phyloP scores from a whole-genome alignment of 2,113 vertebrate genomes.

The Heterotis niloticus region DNA sequence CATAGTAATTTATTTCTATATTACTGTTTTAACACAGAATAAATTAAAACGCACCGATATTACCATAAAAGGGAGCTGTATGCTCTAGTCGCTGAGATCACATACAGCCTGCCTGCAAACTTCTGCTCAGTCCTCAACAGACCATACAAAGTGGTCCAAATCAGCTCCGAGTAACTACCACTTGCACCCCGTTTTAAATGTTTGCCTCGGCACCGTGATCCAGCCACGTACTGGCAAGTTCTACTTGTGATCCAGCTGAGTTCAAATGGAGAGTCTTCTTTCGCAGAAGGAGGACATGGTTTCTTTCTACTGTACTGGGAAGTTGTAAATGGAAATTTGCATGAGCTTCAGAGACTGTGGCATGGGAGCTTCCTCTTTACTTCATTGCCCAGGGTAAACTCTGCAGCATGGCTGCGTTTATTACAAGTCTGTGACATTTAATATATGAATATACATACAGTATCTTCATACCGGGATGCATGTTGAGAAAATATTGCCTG shows the following conservation, averaged over 20 bases:
- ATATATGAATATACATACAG: background rate
- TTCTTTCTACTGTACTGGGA: no score
- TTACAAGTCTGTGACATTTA: background rate
- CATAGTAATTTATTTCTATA: slow-evolving; percentile 60
- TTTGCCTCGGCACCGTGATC: background rate
- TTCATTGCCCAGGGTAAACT: background rate
- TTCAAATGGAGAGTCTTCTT: background rate
- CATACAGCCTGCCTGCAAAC: slow-evolving; percentile 4
- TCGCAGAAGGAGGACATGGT: no score
- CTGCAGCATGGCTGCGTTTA: background rate
- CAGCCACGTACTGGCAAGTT: background rate
- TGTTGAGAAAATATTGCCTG: slow-evolving; percentile 52
- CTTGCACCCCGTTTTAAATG: background rate
- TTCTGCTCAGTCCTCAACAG: background rate
- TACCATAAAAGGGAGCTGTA: slow-evolving; percentile 47
- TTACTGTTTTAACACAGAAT: slow-evolving; percentile 48
- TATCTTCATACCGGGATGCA: slow-evolving; percentile 26
- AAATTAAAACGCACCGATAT: slow-evolving; percentile 57
- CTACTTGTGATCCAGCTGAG: background rate
- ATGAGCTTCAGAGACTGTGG: background rate
- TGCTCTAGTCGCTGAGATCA: slow-evolving; percentile 36
- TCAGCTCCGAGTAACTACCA: background rate
- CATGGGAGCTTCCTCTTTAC: background rate
- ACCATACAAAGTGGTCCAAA: background rate
- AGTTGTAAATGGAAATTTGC: no score